A percentile compares a stretch with the other conserved stretches of the same genome.
phyloP scores from a whole-genome alignment of 2,888 invertebrate genomes.

The Caenorhabditis wallacei region DNA sequence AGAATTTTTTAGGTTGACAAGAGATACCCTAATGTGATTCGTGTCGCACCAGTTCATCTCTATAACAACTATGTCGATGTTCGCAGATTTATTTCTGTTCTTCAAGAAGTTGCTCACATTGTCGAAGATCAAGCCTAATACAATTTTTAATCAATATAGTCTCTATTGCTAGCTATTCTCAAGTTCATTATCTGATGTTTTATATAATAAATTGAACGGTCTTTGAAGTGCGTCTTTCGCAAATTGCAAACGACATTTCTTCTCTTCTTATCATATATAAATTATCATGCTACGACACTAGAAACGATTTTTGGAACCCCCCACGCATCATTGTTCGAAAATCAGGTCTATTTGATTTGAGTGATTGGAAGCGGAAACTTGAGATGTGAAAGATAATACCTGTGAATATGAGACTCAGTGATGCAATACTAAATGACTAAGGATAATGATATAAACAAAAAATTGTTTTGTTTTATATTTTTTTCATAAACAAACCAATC shows the following conservation, averaged over 20 bases:
- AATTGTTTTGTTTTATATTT: too few relatives aligned
- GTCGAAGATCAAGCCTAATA: slow-evolving; percentile 34
- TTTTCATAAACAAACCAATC: too few relatives aligned
- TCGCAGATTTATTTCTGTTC: slow-evolving; percentile 75
- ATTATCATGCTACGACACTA: neutral
- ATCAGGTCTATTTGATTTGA: too few relatives aligned
- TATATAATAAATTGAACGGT: neutral
- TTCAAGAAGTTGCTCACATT: slow-evolving; percentile 65
- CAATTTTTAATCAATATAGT: neutral
- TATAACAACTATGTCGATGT: slow-evolving; percentile 85
- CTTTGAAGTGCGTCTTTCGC: neutral
- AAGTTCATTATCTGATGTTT: neutral
- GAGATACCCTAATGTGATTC: slow-evolving; percentile 85
- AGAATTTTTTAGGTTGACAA: slow-evolving; percentile 85
- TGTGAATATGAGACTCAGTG: too few relatives aligned
- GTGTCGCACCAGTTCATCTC: slow-evolving; percentile 85
- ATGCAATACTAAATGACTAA: too few relatives aligned
- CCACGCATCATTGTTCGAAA: too few relatives aligned
- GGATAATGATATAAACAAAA: neutral
- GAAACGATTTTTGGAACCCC: too few relatives aligned
- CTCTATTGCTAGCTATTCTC: neutral
- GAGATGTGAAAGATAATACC: too few relatives aligned
- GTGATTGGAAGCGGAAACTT: too few relatives aligned
- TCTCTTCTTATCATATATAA: neutral
- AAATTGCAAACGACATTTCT: neutral